Percentiles rank a stretch among this genome's conserved stretches.
These are phyloP conservation scores for Drosophila macrospina DNA, from an alignment of 2,888 invertebrate species.

Conservation along the genomic window DNA sequence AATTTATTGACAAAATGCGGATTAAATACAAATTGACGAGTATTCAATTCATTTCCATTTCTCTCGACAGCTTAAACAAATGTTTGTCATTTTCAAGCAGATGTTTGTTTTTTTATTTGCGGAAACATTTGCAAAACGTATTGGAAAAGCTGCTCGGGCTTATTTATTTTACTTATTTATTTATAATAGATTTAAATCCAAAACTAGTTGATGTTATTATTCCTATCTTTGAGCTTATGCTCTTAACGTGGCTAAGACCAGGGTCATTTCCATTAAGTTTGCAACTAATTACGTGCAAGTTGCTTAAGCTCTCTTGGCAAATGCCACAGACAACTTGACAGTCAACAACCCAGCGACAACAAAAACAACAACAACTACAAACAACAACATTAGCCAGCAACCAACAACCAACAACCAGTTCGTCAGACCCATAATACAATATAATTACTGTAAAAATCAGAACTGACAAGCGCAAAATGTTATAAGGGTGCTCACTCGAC, in stretches of 20 bases:
- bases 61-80: constrained; percentile 17
- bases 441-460: constrained; percentile 78
- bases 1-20: constrained; percentile 19
- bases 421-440: constrained; percentile 69
- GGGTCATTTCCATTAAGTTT: constrained; percentile 69
- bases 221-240: constrained; percentile 3
- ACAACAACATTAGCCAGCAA: constrained; percentile 6
- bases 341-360: constrained; percentile 15
- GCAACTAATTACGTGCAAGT: constrained; percentile 76
- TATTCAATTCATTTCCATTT: constrained; percentile 17
- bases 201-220: constrained; percentile 8
- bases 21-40: constrained; percentile 16
- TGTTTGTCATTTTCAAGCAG: constrained; percentile 18
- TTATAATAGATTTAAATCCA: constrained; percentile 3
- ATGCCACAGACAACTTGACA: constrained; percentile 36
- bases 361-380: constrained; percentile 16
- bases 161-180: constrained; percentile 7
- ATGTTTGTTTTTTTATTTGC: not conserved
- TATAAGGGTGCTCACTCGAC: constrained; percentile 47
- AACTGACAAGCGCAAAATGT: constrained; percentile 57
- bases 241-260: constrained; percentile 24
- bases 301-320: constrained; percentile 43
- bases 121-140: not conserved
- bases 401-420: constrained; percentile 29
- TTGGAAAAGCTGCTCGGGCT: constrained; percentile 16